These are phyloP conservation scores for Botrylloides violaceus DNA, from an alignment of 23 tunicate genomes.

Conservation along the genomic window DNA sequence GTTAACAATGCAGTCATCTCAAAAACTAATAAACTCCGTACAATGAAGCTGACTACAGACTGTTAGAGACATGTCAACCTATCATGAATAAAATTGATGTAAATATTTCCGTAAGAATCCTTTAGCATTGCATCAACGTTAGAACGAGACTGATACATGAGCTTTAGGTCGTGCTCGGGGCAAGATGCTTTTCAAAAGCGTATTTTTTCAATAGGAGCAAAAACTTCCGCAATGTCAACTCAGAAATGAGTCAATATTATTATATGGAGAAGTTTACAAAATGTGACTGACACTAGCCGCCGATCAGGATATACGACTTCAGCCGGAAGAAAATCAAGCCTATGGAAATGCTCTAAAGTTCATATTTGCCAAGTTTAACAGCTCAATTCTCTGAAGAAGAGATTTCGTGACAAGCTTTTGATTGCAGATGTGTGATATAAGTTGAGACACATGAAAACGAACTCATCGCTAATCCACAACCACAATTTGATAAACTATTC, in stretches of 20 bases:
- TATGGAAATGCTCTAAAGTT: background rate
- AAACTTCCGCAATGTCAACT: background rate
- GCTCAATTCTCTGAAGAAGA: background rate
- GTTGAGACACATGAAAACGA: background rate
- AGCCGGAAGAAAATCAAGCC: too few species aligned
- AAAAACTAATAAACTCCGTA: background rate
- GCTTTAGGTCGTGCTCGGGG: background rate
- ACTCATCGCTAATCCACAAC: background rate
- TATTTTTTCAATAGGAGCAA: background rate
- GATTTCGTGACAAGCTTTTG: background rate
- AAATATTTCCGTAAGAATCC: too few species aligned
- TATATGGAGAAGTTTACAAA: background rate
- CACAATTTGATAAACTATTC: background rate
- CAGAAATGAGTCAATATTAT: background rate
- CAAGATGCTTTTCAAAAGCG: background rate
- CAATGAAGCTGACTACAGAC: background rate
- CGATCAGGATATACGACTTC: too few species aligned
- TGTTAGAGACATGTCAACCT: background rate
- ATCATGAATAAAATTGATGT: background rate
- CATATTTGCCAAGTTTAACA: background rate
- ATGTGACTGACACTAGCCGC: too few species aligned
- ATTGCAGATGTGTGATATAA: too few species aligned
- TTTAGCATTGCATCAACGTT: too few species aligned
- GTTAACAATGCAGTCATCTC: too few species aligned
- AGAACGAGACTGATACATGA: background rate